Conservation (phyloP, 2,113 vertebrate species). For the Festucalex cinctus region DNA sequence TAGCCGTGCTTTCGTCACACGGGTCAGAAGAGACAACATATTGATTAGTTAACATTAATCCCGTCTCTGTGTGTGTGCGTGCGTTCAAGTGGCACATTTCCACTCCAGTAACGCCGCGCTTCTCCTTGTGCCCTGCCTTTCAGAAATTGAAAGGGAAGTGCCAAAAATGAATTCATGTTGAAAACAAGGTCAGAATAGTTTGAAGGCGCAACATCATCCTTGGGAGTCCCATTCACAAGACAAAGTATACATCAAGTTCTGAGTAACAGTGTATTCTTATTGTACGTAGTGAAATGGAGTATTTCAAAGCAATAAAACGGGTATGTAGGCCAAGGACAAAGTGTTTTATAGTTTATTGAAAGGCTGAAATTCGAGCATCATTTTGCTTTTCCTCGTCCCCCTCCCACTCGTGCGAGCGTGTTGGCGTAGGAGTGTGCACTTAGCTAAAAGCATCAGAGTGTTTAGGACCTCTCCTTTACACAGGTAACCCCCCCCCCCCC, state of each 20-base stretch:
- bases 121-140: slow-evolving; percentile 32
- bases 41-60: slow-evolving; percentile 98
- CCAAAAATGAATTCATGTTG: slow-evolving; percentile 88
- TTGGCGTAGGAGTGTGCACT: slow-evolving; percentile 66
- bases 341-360: slow-evolving; percentile 61
- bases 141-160: slow-evolving; percentile 88
- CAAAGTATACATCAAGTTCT: slow-evolving; percentile 3
- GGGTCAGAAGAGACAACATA: slow-evolving; percentile 86
- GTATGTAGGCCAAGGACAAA: slow-evolving; percentile 65
- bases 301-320: slow-evolving; percentile 47
- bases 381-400: slow-evolving; percentile 23
- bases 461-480: slow-evolving; percentile 58
- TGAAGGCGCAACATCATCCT: slow-evolving; percentile 17
- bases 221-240: slow-evolving; percentile 28
- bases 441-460: slow-evolving; percentile 71
- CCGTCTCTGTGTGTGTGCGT: slow-evolving; percentile 20
- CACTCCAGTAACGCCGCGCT: slow-evolving; percentile 7
- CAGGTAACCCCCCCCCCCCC: slow-evolving; percentile 57
- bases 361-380: slow-evolving; percentile 66
- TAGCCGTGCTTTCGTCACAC: slow-evolving; percentile 56
- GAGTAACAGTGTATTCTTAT: slow-evolving; percentile 41
- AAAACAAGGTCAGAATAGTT: slow-evolving; percentile 69
- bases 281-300: slow-evolving; percentile 47
- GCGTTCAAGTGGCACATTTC: slow-evolving; percentile 9
- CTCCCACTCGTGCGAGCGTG: slow-evolving; percentile 52